Conservation (phyloP, 2,888 invertebrate species). For the Pterostichus madidus region DNA sequence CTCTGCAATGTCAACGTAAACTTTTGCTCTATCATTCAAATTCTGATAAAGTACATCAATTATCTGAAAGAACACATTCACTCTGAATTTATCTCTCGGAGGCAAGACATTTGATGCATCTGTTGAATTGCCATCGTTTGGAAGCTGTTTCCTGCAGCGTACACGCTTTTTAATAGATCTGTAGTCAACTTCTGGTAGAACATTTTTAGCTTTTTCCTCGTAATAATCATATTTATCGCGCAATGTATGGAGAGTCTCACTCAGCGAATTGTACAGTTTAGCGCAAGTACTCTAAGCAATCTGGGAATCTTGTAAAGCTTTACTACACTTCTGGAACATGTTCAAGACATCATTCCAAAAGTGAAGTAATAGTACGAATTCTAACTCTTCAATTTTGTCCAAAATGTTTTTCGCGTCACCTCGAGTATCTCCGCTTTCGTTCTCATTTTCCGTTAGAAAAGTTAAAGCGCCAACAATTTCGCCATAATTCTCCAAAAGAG, state of each 20-base stretch:
- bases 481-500: background rate
- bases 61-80: background rate
- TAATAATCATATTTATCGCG: background rate
- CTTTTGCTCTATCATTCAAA: background rate
- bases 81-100: background rate
- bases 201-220: slow-evolving; percentile 1
- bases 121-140: background rate
- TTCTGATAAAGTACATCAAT: background rate
- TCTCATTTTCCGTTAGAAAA: background rate
- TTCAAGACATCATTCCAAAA: slow-evolving; percentile 36
- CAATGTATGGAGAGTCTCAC: background rate
- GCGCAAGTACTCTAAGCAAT: background rate
- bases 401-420: slow-evolving; percentile 53
- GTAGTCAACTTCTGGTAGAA: background rate
- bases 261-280: background rate
- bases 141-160: background rate
- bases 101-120: background rate
- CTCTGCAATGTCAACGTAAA: slow-evolving; percentile 51
- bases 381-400: slow-evolving; percentile 64
- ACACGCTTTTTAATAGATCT: background rate
- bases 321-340: background rate
- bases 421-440: background rate
- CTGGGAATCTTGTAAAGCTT: background rate
- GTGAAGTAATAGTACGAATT: slow-evolving; percentile 20
- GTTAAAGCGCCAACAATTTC: slow-evolving; percentile 3